Evolutionary conservation across 2,113 vertebrate species (phyloP).

Genomic region (Indri indri): DNA sequence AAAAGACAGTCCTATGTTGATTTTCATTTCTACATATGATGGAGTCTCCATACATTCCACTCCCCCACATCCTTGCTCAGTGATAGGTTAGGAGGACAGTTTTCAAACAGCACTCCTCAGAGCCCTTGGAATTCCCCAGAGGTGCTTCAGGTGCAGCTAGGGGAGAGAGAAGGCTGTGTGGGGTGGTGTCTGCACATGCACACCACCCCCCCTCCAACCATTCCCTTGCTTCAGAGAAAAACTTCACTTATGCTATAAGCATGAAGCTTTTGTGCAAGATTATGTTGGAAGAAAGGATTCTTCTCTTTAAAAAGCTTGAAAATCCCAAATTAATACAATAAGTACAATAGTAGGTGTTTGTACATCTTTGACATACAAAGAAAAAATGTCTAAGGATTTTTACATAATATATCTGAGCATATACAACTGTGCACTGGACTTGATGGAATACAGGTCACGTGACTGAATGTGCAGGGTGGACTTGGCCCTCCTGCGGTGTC

Average conservation of each 20-base stretch:
- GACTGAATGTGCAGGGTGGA: not conserved
- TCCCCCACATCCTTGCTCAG: not conserved
- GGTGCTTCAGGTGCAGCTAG: not conserved
- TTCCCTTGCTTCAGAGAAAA: constrained; percentile 18
- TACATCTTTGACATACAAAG: not conserved
- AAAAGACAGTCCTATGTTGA: not conserved
- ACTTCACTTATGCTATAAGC: not conserved
- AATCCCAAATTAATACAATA: not conserved
- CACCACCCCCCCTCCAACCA: too few relatives aligned
- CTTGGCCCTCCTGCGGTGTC: not conserved
- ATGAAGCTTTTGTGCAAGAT: not conserved
- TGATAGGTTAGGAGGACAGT: not conserved
- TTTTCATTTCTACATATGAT: not conserved
- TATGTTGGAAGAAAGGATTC: constrained; percentile 10
- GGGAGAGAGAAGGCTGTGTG: not conserved
- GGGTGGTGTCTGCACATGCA: not conserved
- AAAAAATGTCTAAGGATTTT: not conserved
- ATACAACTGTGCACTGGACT: not conserved
- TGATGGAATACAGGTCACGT: not conserved
- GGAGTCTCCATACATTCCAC: not conserved
- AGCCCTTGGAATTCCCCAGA: not conserved
- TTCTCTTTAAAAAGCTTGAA: constrained; percentile 30
- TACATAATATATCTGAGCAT: not conserved
- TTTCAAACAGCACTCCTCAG: not conserved
- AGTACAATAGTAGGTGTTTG: not conserved